phyloP scores from a whole-genome alignment of 2,797 vertebrate genomes.

The Hyperoplus lanceolatus region DNA sequence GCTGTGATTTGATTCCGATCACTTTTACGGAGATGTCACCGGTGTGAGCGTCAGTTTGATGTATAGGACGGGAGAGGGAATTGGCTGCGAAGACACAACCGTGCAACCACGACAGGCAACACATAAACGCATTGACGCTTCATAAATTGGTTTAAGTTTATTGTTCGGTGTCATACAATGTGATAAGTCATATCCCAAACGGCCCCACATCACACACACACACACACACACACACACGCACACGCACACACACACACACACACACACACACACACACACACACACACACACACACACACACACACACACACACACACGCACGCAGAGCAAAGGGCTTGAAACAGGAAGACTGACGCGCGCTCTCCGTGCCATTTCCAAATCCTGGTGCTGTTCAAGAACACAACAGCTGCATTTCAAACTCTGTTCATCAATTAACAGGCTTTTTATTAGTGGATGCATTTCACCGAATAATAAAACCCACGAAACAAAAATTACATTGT shows the following conservation, averaged over 20 bases:
- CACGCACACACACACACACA: constrained; percentile 3
- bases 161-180: constrained; percentile 83
- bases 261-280: constrained; percentile 24
- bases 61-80: constrained; percentile 69
- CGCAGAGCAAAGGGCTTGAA: constrained; percentile 2
- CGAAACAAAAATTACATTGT: constrained; percentile 58
- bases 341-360: constrained; percentile 26
- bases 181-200: constrained; percentile 82
- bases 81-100: constrained; percentile 56
- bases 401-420: background rate
- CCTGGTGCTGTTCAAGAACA: background rate
- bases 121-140: constrained; percentile 82
- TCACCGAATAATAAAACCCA: constrained; percentile 59
- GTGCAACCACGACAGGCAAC: constrained; percentile 67
- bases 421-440: constrained; percentile 56
- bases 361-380: constrained; percentile 27
- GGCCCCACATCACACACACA: constrained; percentile 43
- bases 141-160: constrained; percentile 86
- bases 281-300: constrained; percentile 17
- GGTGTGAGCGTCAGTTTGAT: constrained; percentile 75
- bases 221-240: constrained; percentile 13
- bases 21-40: constrained; percentile 80
- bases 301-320: background rate
- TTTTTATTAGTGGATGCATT: constrained; percentile 68
- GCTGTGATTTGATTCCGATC: constrained; percentile 83